Evolutionary conservation across 2,113 vertebrate genomes (phyloP), one percentile per base, ranked within the genome.

Genomic region (Tragelaphus strepsiceros): DNA sequence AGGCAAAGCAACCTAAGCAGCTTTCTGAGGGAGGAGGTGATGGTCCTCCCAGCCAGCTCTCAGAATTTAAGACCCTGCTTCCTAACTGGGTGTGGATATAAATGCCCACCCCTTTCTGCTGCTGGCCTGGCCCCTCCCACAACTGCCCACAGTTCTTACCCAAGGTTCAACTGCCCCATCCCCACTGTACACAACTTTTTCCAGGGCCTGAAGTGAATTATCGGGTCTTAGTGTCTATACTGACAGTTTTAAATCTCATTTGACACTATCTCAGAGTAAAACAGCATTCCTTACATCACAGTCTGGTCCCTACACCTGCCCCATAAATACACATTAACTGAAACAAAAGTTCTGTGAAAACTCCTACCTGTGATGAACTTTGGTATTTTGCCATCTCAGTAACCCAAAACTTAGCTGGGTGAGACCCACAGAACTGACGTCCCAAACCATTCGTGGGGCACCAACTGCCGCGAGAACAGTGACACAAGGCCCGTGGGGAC

Each of bases 381-480:
- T 5, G n/a, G 9, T 13, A 21, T 5, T 53, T 58, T 35, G 43
- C 39, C 32, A 9, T 39, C 39, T n/a, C 30, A 17, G 26, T 39
- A 39, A 49, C 58, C 6, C 46, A 16, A 51, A 16, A 62, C 12
- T 28, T 9, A 88, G 62, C 19, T 3, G 28, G 19, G 13, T 3
- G 28, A 71, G 78, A 51, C 43, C 61, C 39, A 46, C 2, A 19
- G 2, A 16, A 24, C 15, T 13, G 30, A 43, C 26, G 17, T 64
- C 30, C 32, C 51, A 71, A 17, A 30, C 83, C 78, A 15, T 0
- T 0, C 2, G 16, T 0, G 7, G 46, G 17, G 32, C 46, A 19
- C 11, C 1, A 26, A 4, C 19, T 61, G 26, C 17, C 2, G 0
- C 0, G 2, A 13, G 64, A 30, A 51, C 49, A n/a, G 13, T 3